A percentile compares a stretch with the other conserved stretches of the same genome.
Evolutionary conservation across 2,113 vertebrate genomes (phyloP).

Genomic region (Lagenorhynchus albirostris): DNA sequence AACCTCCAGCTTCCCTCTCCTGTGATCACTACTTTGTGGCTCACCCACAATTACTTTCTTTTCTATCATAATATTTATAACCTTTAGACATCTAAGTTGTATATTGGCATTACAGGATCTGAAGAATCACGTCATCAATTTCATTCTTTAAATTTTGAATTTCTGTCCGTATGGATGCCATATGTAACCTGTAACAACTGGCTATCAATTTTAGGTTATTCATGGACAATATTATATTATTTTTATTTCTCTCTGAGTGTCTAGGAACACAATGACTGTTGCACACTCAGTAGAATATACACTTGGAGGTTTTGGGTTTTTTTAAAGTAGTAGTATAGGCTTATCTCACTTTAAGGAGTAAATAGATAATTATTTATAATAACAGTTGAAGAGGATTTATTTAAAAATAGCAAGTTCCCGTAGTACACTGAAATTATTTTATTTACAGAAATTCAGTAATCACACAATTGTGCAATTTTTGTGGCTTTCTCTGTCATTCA

Average conservation of each 20-base stretch:
- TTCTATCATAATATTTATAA: not conserved
- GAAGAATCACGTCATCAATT: not conserved
- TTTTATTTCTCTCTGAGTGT: not conserved
- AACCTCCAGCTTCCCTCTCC: not conserved
- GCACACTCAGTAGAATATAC: not conserved
- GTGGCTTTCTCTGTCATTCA: not conserved
- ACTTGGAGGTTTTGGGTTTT: not conserved
- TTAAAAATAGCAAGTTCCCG: not conserved
- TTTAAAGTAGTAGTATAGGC: not conserved
- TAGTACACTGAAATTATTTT: not conserved
- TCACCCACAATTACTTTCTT: not conserved
- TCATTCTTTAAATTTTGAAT: not conserved
- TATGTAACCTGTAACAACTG: not conserved
- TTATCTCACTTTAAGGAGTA: not conserved
- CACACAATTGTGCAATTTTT: not conserved
- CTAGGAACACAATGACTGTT: not conserved
- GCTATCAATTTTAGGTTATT: not conserved
- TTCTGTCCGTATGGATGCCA: not conserved
- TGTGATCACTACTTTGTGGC: no score
- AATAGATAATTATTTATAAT: not conserved
- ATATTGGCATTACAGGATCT: not conserved
- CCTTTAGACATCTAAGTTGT: not conserved
- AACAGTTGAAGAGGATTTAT: not conserved
- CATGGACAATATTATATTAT: not conserved
- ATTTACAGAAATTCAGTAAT: not conserved